Base-by-base conservation (phyloP, 2,797 vertebrate genomes). In the Erethizon dorsatum region DNA sequence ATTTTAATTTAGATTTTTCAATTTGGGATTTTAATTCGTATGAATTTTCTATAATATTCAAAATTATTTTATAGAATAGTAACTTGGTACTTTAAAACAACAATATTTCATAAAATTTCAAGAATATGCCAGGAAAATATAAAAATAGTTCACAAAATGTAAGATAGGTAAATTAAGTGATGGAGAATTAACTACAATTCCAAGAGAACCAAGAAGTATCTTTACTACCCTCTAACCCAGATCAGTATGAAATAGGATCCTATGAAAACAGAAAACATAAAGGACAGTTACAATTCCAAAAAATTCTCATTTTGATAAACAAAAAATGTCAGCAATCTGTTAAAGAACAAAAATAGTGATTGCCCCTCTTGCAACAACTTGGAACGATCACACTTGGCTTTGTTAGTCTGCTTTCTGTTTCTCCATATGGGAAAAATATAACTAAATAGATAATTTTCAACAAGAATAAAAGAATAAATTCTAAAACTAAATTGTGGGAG, bases 271-370 rank as follows among this genome's bases (percentile, higher is more conserved):
- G 54, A 45, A 93, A 86, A 71, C 59, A 24, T 85, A 95, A 96
- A 88, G 59, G 57, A 91, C 50, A 88, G 14, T 77, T 94, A 87
- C 80, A 93, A 71, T 94, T 67, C 82, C 50, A 91, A 94, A 75
- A 88, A 86, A 14, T 13, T 6, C 69, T 96, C 50, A 94, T 63
- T 96, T 94, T 73, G 15, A 73, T 67, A 91, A 94, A 83, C 63
- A 89, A 85, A 95, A 94, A 92, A 82, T 57, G 83, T 89, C 83
- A 90, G 59, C 94, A 94, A 93, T 96, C 79, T 95, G 73, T 91
- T 89, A 83, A 52, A 71, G 18, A 71, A 82, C 75, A 61, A n/a
- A 95, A 90, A 94, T 65, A 92, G 83, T 28, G 26, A 69, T 56
- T 75, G 26, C 41, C 79, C 24, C 79, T 95, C 78, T 94, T 33